Evolutionary conservation across 2,113 vertebrate genomes (phyloP), one percentile per base, ranked within the genome.

Genomic region (Phoenicopterus ruber): DNA sequence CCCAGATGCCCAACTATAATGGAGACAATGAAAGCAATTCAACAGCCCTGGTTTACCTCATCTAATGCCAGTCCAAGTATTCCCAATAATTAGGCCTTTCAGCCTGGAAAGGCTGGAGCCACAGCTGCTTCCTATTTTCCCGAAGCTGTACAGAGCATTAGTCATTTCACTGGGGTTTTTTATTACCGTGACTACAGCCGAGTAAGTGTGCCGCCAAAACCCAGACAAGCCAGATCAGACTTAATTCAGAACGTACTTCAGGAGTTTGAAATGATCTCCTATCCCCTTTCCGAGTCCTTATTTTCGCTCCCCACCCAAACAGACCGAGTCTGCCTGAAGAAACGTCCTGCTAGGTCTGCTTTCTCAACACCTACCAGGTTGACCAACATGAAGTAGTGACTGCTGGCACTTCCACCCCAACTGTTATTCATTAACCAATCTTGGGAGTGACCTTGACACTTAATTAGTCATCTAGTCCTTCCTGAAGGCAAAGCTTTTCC

Each of bases 81-180:
- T 93, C 91, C 94, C 82, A 95, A 94, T 96, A 95, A 97, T 96
- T 94, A 87, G 89, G 62, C 88, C 94, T 97, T 97, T 97, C 95
- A 95, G 94, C 34, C 88, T 94, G 95, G 95, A 95, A 95, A 91
- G 82, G 89, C 94, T 93, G 89, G 82, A 95, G 91, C 89, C 89
- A 97, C 94, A 97, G 95, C 95, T 97, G 95, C 94, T 95, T 97
- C 93, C 86, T 77, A 97, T 97, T 95, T 96, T 95, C 95, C 89
- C 17, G 0, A 90, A 92, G 87, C 96, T 95, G 84, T 86, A 77
- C 91, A 93, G 95, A 97, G 78, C 78, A 94, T 97, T 95, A 97
- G 65, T 97, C 97, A 96, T 97, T 83, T 91, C 73, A 57, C 78
- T 93, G 84, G 77, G 76, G 21, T 17, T 87, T 70, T 94, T 95